Percentiles rank a stretch among this genome's conserved stretches.
phyloP scores from a whole-genome alignment of 2,888 invertebrate species.

The Cryptophagus acutangulus region DNA sequence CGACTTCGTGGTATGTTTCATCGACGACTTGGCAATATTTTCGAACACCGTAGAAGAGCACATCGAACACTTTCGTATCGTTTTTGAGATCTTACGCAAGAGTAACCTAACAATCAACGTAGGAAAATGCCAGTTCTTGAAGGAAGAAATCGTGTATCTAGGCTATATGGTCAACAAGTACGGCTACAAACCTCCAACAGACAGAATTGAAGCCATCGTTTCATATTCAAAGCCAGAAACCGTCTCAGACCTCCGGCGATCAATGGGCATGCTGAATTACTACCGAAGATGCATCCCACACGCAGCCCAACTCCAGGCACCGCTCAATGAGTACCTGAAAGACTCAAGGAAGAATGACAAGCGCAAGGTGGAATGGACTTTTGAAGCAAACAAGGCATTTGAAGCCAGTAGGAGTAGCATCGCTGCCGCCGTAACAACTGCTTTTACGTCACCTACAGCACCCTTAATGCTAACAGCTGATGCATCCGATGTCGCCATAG shows the following conservation, averaged over 20 bases:
- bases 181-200: conserved; percentile 8
- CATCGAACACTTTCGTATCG: conserved; percentile 19
- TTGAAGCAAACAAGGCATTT: background rate
- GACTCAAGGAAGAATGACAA: background rate
- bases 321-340: background rate
- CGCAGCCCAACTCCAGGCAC: background rate
- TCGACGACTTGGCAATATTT: conserved; percentile 32
- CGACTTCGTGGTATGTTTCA: background rate
- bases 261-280: conserved; percentile 4
- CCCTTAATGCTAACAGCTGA: conserved; percentile 12
- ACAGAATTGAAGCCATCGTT: background rate
- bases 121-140: conserved; percentile 18
- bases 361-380: background rate
- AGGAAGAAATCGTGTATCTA: conserved; percentile 1
- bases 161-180: background rate
- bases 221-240: background rate
- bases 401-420: background rate
- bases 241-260: background rate
- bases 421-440: background rate
- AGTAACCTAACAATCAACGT: conserved; percentile 26
- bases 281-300: background rate
- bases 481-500: conserved; percentile 29
- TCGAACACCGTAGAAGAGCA: conserved; percentile 22
- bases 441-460: conserved; percentile 22
- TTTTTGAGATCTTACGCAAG: conserved; percentile 25